Evolutionary conservation across 2,797 vertebrate species (phyloP).

Genomic region (Coendou prehensilis): DNA sequence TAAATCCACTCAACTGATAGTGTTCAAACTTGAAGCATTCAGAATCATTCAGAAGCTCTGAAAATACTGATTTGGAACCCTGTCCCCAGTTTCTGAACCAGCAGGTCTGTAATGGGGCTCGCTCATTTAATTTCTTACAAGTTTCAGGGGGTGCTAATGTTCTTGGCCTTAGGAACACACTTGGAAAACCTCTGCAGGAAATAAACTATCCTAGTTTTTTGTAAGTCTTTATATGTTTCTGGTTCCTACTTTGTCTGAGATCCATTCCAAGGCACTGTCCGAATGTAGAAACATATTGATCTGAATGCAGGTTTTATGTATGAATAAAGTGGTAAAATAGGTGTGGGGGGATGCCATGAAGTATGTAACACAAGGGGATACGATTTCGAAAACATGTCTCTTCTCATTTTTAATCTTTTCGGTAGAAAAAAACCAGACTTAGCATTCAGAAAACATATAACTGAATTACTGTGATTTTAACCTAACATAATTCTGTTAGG

Average conservation of each 20-base stretch:
- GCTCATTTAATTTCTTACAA: neutral
- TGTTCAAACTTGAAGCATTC: neutral
- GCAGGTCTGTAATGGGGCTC: neutral
- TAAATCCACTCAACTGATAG: neutral
- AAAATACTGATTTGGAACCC: neutral
- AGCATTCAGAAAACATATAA: neutral
- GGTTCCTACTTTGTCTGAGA: neutral
- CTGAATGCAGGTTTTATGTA: neutral
- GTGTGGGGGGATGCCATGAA: rapidly evolving
- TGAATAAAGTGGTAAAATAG: neutral
- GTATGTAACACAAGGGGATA: too few relatives aligned
- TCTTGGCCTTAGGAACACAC: neutral
- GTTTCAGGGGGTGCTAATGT: neutral
- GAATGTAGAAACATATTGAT: neutral
- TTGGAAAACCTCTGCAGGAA: neutral
- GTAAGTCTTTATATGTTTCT: neutral
- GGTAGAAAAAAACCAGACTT: neutral
- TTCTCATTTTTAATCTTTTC: neutral
- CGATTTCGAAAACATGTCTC: neutral
- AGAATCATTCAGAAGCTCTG: neutral
- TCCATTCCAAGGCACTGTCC: neutral
- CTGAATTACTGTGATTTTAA: neutral
- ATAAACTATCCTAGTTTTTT: neutral
- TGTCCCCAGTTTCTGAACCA: neutral
- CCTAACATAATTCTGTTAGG: neutral